Evolutionary conservation across 2,113 vertebrate species (phyloP), one percentile per base, ranked within the genome.

Genomic region (Brachypodius melanocephalos): DNA sequence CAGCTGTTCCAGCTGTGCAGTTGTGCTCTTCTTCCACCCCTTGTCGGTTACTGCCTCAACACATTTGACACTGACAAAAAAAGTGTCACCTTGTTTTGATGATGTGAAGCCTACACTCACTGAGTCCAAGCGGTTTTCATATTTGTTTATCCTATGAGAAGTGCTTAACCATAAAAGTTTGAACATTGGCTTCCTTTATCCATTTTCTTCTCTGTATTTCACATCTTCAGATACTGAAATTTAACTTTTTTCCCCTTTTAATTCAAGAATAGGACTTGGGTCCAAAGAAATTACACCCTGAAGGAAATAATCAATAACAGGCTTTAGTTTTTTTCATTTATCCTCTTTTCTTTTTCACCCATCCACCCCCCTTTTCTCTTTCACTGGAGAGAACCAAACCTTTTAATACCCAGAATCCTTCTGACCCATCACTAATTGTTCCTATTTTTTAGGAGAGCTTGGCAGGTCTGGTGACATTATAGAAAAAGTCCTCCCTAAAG

Each of bases 401-500:
- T 77, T 92, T 88, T 93, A 94, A 95, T 95, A 96, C 86, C 85
- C 80, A 90, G 82, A 97, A 93, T 86, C 63, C 85, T 82, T 95
- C 89, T 92, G 84, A 96, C 83, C 86, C 85, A 95, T 96, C 84
- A 86, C 94, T 97, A 95, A 98, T 96, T 95, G 95, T 97, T 94
- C 81, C 92, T 97, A 93, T 97, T 98, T 98, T 97, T 98, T 93
- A 93, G 83, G 95, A 97, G 95, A 95, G 81, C 94, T 94, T 97
- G 98, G 97, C 97, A 97, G 92, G 91, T 95, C 95, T 84, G 83
- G 88, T 95, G 96, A 97, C 95, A 96, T 95, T 96, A 96, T 93
- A 97, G 96, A 95, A 97, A 96, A 97, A 97, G 93, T 97, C 97
- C 96, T 98, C 97, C 96, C 97, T 96, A 97, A 92, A 97, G 95